Base-by-base conservation (phyloP, 2,797 vertebrate genomes). In the Tapera naevia region DNA sequence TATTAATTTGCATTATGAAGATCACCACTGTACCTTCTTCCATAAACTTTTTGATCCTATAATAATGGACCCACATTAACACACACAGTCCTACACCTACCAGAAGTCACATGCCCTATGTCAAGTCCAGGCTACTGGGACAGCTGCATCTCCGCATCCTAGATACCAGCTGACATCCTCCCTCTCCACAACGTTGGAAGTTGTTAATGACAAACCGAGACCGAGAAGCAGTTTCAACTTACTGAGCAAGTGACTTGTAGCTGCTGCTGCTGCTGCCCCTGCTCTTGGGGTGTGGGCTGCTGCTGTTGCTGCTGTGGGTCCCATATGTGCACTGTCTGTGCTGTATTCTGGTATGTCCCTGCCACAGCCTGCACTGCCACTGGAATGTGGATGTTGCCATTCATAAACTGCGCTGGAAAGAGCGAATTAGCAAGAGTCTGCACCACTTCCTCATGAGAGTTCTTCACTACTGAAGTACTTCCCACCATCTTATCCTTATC, bases 381-480 rank as follows among this genome's bases (percentile, higher is more conserved):
- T 39, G 99, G 99, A 98, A 99, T 99, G 98, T 99, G 99, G 97
- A 99, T 99, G 98, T 99, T 99, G 92, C 99, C 99, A 93, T 99
- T 99, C 99, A 99, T 99, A 95, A 99, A 98, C 97, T 99, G 99
- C 13, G 99, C 99, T 46, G 99, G 99, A 96, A 99, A 99, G 90
- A 99, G 98, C 7, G 99, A 99, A 97, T 99, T 99, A 93, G 99
- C 98, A 93, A 98, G 98, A 97, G 99, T 98, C 97, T 99, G 99
- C 97, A 99, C 99, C 93, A 99, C 99, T 97, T 99, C 99, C 96
- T 99, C 99, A 10, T 99, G 99, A 72, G 99, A 98, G 60, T 98
- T 98, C 89, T 99, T 99, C 90, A 98, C 98, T 45, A 97, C 97
- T 17, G 98, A 98, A 21, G 98, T 97, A 81, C 98, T 95, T 96